Base-by-base conservation (phyloP, 2,797 vertebrate genomes). In the Champsocephalus esox region DNA sequence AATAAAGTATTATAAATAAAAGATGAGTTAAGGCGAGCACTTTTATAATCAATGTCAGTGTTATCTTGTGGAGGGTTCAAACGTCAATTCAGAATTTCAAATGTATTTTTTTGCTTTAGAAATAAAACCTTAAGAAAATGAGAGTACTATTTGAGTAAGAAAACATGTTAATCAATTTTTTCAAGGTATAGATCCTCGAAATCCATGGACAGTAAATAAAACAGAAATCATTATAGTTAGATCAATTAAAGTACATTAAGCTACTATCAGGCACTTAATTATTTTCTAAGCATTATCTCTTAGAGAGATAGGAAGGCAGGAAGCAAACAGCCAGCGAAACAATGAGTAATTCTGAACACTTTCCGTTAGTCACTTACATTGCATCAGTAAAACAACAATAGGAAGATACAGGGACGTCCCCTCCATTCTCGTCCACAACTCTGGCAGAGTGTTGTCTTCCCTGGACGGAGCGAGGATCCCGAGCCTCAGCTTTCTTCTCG, bases 361-460 rank as follows among this genome's bases (percentile, higher is more conserved):
- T 78, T 19, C 7, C 21, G 3, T 66, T n/a, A 28, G n/a, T 6
- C 52, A 93, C 93, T 94, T 84, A 94, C 93, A 93, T 72, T 93
- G 93, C 77, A 92, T 73, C 69, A 93, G 87, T 80, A 93, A 59
- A 73, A 92, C 21, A 32, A 90, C 80, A 73, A 91, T 2, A 19
- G 86, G 75, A 0, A 91, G 81, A 84, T 16, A 88, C 70, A 92
- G 86, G 52, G 83, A 87, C 86, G 87, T 86, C 83, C 83, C 86
- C 84, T 90, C 92, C 93, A 92, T 94, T 17, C 41, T 92, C 70
- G 28, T 75, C 85, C 86, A 64, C 83, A 75, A 84, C 87, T 89
- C 86, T 24, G 78, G 61, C 21, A 21, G 66, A 81, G 66, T 77
- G 55, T 75, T 1, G 73, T 75, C 85, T 88, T 87, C 67, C 73